Base-by-base conservation (phyloP, 2,113 vertebrate genomes). In the Bujurquina vittata region DNA sequence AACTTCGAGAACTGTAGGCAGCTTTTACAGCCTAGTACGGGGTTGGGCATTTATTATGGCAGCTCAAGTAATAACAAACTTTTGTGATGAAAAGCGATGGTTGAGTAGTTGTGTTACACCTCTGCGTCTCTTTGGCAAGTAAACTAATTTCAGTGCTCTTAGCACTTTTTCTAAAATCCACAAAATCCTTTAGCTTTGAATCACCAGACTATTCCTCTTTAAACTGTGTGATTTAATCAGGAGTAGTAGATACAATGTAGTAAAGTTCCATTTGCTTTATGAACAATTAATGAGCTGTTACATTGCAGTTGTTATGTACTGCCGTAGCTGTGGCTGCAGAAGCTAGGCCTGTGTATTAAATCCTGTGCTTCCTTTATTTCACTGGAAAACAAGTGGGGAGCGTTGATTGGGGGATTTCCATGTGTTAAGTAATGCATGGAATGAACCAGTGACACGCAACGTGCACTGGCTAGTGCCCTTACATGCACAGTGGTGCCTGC, bases 391-490 rank as follows among this genome's bases (percentile, higher is more conserved):
- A 58, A 87, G 81, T 40, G 40, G 80, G 79, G 37, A 76, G 75
- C 74, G 84, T 82, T 84, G 83, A 89, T 91, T 67, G 72, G 91
- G 92, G 94, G 92, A 92, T 94, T 95, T 94, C 93, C 94, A 89
- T 56, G 86, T 87, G 86, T 85, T 81, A 85, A 93, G 91, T 84
- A 91, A 92, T 83, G 83, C 84, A 46, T 84, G 84, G 87, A 94
- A 91, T 90, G 88, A 94, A 86, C 86, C 82, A 82, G 82, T 76
- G 84, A 88, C 90, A 83, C n/a, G 61, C 84, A 75, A 77, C 40
- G 59, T 33, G 63, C 80, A 73, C 81, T 87, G 85, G 87, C 88
- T 87, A 79, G 87, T 85, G 76, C 80, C 81, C 81, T 81, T 79
- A 46, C 85, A 81, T 65, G 84, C 92, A 88, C 77, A 84, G 78